Evolutionary conservation across 2,113 vertebrate genomes (phyloP).

Genomic region (Polyodon spathula): DNA sequence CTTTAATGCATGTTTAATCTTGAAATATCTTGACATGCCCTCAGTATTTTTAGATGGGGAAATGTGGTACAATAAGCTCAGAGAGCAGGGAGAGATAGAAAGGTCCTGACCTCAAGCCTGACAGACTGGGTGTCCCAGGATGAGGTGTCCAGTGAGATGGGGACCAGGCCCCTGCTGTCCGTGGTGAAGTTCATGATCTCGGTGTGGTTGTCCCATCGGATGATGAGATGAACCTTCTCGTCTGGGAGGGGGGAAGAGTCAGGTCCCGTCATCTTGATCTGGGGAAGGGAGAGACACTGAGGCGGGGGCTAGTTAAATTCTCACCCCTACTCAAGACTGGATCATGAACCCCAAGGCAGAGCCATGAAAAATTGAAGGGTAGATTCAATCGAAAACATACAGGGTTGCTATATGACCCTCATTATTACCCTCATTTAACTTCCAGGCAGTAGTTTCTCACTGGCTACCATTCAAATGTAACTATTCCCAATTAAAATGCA

Average conservation of each 20-base stretch:
- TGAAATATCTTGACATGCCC: too few relatives aligned
- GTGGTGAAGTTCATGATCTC: slow-evolving; percentile 25
- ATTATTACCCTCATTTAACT: too few relatives aligned
- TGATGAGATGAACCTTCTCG: slow-evolving; percentile 30
- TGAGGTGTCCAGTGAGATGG: slow-evolving; percentile 44
- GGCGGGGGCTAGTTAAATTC: too few relatives aligned
- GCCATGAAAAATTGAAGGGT: too few relatives aligned
- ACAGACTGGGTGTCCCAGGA: slow-evolving; percentile 17
- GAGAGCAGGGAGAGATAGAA: neutral
- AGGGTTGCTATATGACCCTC: too few relatives aligned
- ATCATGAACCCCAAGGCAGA: too few relatives aligned
- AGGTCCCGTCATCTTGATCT: slow-evolving; percentile 40
- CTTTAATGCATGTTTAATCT: too few relatives aligned
- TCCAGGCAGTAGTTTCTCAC: too few relatives aligned
- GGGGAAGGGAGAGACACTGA: slow-evolving; percentile 14
- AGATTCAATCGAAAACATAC: too few relatives aligned
- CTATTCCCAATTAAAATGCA: too few relatives aligned
- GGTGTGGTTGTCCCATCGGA: fast-evolving
- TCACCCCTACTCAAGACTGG: too few relatives aligned
- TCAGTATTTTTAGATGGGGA: neutral
- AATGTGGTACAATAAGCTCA: neutral
- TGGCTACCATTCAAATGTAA: too few relatives aligned
- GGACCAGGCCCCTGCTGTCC: slow-evolving; percentile 32
- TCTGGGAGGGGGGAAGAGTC: slow-evolving; percentile 20
- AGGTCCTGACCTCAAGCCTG: slow-evolving; percentile 28